phyloP scores from a whole-genome alignment of 2,113 vertebrate species.

The Cichladusa arquata region DNA sequence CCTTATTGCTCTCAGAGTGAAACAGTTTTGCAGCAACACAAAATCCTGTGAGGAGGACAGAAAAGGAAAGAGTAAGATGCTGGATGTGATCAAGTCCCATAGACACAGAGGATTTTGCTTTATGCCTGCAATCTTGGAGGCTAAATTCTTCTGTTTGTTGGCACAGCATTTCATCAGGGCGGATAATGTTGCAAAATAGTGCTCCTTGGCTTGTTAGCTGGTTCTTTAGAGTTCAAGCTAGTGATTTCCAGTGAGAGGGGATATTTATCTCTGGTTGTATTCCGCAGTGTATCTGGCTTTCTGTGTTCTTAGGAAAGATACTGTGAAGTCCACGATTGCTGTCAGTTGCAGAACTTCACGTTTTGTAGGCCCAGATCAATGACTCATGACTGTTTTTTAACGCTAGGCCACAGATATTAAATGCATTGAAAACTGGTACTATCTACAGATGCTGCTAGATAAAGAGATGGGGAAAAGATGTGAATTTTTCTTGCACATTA shows the following conservation, averaged over 20 bases:
- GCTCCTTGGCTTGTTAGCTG: neutral
- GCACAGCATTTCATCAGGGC: neutral
- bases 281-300: neutral
- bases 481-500: neutral
- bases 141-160: neutral
- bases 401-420: fast-evolving
- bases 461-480: neutral
- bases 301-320: neutral
- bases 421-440: neutral
- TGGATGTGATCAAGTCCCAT: neutral
- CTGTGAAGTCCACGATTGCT: neutral
- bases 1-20: neutral
- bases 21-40: neutral
- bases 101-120: neutral
- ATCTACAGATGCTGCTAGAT: neutral
- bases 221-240: neutral
- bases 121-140: neutral
- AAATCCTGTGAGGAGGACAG: neutral
- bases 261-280: neutral
- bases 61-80: neutral
- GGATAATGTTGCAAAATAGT: neutral
- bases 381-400: neutral
- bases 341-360: neutral
- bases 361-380: neutral
- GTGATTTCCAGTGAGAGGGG: neutral